Evolutionary conservation across 2,888 invertebrate genomes (phyloP).

Genomic region (Drosophila affinis): DNA sequence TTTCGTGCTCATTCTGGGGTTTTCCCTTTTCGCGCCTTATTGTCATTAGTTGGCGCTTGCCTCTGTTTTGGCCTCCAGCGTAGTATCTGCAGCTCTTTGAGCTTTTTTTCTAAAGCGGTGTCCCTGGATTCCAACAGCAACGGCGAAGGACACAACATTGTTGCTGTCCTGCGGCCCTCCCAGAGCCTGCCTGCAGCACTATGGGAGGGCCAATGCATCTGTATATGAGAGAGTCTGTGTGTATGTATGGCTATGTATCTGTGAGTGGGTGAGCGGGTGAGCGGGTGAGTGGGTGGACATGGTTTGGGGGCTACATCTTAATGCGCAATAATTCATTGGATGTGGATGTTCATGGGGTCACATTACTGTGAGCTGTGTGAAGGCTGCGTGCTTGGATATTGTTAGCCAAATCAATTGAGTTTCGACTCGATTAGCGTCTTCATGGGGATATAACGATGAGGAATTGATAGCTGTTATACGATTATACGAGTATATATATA

Average conservation of each 20-base stretch:
- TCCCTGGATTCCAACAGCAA: slow-evolving; percentile 63
- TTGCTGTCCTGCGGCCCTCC: slow-evolving; percentile 26
- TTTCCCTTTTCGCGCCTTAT: slow-evolving; percentile 64
- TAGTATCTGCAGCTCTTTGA: slow-evolving; percentile 41
- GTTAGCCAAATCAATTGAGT: slow-evolving; percentile 50
- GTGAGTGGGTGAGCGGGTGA: background rate
- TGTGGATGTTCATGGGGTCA: background rate
- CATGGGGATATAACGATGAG: background rate
- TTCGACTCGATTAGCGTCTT: slow-evolving; percentile 3
- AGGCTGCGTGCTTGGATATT: slow-evolving; percentile 44
- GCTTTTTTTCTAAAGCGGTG: slow-evolving; percentile 44
- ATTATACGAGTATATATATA: too few relatives aligned
- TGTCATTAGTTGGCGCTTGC: slow-evolving; percentile 54
- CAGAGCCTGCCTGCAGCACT: slow-evolving; percentile 1
- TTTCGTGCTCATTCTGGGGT: slow-evolving; percentile 12
- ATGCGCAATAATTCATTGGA: slow-evolving; percentile 67
- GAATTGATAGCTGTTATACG: background rate
- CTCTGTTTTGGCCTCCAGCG: slow-evolving; percentile 62
- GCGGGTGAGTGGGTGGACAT: background rate
- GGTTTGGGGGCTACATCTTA: slow-evolving; percentile 39
- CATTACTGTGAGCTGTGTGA: slow-evolving; percentile 46
- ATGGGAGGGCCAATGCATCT: background rate
- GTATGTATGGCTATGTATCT: slow-evolving; percentile 10
- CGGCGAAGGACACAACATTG: slow-evolving; percentile 35
- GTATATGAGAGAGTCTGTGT: slow-evolving; percentile 3